A percentile compares a stretch with the other conserved stretches of the same genome.
phyloP scores from a whole-genome alignment of 2,888 invertebrate species.

The Argyresthia albistria region DNA sequence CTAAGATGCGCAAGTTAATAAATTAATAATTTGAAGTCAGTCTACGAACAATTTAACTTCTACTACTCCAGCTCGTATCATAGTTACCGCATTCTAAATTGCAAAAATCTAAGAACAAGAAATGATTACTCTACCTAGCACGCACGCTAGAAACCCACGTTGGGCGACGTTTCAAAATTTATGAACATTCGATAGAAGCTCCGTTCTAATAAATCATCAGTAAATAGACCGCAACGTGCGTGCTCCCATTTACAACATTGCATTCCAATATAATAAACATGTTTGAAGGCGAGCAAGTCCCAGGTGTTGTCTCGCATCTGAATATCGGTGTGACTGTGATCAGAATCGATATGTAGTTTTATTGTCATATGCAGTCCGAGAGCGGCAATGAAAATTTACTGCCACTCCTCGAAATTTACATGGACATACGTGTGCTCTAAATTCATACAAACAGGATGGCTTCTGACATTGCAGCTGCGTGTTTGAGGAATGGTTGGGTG shows the following conservation, averaged over 20 bases:
- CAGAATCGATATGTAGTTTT: constrained; percentile 69
- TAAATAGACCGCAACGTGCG: neutral
- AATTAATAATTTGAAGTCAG: no score
- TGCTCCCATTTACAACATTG: constrained; percentile 2
- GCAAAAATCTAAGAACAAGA: no score
- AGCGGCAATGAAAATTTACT: constrained; percentile 55
- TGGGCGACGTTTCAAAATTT: neutral
- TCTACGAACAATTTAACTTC: no score
- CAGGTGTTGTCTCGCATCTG: constrained; percentile 58
- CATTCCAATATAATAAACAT: constrained; percentile 51
- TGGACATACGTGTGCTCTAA: neutral
- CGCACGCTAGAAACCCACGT: neutral
- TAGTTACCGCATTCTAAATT: no score
- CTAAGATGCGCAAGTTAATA: no score
- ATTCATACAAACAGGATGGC: no score
- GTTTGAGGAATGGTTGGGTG: no score
- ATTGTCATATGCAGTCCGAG: constrained; percentile 51
- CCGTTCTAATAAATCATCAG: neutral
- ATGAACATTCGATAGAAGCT: neutral
- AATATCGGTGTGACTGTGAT: constrained; percentile 65
- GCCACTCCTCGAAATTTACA: constrained; percentile 32
- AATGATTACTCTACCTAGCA: no score
- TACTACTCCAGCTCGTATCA: no score
- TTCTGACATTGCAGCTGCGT: no score
- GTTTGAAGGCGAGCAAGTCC: constrained; percentile 47